Evolutionary conservation across 2,797 vertebrate genomes (phyloP).

Genomic region (Rousettus madagascariensis): DNA sequence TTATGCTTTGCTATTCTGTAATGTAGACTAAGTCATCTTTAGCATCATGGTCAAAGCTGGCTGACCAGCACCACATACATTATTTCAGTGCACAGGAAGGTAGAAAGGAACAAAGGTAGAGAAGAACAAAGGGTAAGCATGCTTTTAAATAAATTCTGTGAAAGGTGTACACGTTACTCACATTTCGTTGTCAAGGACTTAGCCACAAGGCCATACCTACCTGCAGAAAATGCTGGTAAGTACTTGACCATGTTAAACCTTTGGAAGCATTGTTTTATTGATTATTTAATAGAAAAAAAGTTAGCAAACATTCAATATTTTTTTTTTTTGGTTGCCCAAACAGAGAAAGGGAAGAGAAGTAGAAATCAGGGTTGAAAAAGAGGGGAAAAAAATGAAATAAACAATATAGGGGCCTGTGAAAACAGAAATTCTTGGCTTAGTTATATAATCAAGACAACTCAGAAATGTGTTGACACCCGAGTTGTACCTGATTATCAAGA

Average conservation of each 20-base stretch:
- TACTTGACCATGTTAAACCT: neutral
- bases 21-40: neutral
- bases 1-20: neutral
- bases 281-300: neutral
- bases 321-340: neutral
- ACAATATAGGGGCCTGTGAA: neutral
- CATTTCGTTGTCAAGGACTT: neutral
- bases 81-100: rapidly evolving
- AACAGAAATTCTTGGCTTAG: neutral
- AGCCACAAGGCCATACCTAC: neutral
- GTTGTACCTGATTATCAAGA: neutral
- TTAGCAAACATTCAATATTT: neutral
- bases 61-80: neutral
- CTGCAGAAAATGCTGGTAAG: neutral
- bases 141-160: neutral
- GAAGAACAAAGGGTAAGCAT: neutral
- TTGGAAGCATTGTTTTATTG: neutral
- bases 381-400: neutral
- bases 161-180: neutral
- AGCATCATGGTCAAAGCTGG: neutral
- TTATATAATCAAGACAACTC: neutral
- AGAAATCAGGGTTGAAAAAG: neutral
- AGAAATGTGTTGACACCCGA: neutral
- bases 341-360: neutral
- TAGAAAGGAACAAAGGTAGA: neutral